These are phyloP conservation scores for Delphinapterus leucas DNA, from an alignment of 2,113 vertebrate species.

Conservation along the genomic window DNA sequence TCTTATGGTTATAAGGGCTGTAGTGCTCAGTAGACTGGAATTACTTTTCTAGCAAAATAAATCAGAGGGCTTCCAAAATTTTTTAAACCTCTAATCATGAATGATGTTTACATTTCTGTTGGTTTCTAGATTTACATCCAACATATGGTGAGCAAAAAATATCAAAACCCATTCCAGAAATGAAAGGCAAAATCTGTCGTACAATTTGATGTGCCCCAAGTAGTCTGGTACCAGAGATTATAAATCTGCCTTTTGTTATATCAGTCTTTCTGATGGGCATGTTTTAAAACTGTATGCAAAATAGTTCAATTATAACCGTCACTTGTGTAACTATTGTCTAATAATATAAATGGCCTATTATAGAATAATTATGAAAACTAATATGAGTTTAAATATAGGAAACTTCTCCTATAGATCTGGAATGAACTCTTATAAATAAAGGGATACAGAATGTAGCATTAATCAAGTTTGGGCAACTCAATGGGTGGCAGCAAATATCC, in stretches of 20 bases:
- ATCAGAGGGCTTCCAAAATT: neutral
- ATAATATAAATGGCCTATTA: neutral
- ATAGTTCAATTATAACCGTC: neutral
- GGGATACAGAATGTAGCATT: neutral
- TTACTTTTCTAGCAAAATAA: constrained; percentile 54
- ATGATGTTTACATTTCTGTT: constrained; percentile 32
- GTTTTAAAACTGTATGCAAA: neutral
- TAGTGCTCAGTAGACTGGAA: neutral
- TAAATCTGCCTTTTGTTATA: neutral
- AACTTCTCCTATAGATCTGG: neutral
- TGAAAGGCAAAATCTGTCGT: neutral
- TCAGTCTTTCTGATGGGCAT: neutral
- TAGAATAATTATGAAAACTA: neutral
- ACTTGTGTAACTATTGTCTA: neutral
- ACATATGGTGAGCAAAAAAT: neutral
- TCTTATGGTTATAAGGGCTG: neutral
- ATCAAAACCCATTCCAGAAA: neutral
- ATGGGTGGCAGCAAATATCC: neutral
- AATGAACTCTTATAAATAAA: neutral
- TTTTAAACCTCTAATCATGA: constrained; percentile 22
- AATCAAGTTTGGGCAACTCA: neutral
- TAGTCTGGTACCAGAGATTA: neutral
- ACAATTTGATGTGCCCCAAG: neutral
- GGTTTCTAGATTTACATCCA: constrained; percentile 27
- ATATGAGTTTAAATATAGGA: neutral